phyloP scores from a whole-genome alignment of 2,888 invertebrate species.

The Pandemis corylana region DNA sequence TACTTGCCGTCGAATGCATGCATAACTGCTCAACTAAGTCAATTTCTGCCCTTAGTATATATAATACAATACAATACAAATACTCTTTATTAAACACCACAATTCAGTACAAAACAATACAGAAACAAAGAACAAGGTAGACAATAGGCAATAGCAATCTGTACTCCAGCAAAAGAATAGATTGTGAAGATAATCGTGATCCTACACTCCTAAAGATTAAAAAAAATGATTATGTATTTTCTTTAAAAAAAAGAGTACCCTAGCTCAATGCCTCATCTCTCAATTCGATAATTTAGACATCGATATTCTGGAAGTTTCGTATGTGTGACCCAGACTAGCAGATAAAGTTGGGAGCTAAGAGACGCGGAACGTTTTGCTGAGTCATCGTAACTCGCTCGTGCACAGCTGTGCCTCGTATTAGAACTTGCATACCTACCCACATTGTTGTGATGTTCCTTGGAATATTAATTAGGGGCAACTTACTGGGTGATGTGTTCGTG shows the following conservation, averaged over 20 bases:
- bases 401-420: constrained; percentile 6
- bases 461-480: not conserved
- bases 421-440: constrained; percentile 1
- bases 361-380: constrained; percentile 3
- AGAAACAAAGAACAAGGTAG: no score
- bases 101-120: no score
- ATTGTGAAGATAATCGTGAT: no score
- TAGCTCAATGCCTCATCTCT: constrained; percentile 47
- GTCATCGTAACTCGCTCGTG: constrained; percentile 9
- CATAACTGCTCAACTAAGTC: no score
- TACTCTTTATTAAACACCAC: no score
- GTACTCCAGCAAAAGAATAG: no score
- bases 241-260: not conserved
- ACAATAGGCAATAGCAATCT: no score
- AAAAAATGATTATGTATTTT: no score
- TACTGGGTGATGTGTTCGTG: not conserved
- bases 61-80: no score
- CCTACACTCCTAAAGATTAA: no score
- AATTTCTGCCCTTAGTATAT: no score
- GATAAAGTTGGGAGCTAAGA: constrained; percentile 13
- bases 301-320: constrained; percentile 45
- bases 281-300: constrained; percentile 18
- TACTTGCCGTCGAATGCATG: no score
- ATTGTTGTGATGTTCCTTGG: not conserved
- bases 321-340: not conserved